Conservation (phyloP, 2,888 invertebrate species). For the Venusia cambrica region DNA sequence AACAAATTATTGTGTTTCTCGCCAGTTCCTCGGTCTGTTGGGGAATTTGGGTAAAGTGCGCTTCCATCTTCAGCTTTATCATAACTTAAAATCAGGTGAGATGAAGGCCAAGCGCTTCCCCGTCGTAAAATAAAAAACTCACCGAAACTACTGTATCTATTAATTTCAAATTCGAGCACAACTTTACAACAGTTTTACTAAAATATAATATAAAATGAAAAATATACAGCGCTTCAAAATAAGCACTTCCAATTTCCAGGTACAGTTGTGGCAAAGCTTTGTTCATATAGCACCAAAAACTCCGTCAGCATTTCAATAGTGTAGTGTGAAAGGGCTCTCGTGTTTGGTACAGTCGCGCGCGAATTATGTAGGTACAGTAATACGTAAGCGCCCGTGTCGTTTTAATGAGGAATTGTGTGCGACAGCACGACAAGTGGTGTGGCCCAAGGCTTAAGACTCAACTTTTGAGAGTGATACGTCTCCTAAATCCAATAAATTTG, state of each 20-base stretch:
- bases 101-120: too few relatives aligned
- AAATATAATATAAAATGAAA: conserved; percentile 9
- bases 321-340: conserved; percentile 12
- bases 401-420: conserved; percentile 75
- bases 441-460: conserved; percentile 30
- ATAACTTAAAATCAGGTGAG: too few relatives aligned
- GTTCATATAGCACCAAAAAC: conserved; percentile 14
- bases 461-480: too few relatives aligned
- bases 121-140: too few relatives aligned
- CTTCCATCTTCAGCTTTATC: too few relatives aligned
- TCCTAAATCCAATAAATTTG: too few relatives aligned
- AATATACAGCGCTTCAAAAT: conserved; percentile 9
- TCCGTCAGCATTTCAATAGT: conserved; percentile 17
- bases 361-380: conserved; percentile 47
- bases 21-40: too few relatives aligned
- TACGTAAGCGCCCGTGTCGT: conserved; percentile 42
- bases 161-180: conserved; percentile 2
- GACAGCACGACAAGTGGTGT: conserved; percentile 49
- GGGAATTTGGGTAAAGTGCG: too few relatives aligned
- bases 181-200: conserved; percentile 4
- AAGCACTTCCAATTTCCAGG: conserved; percentile 11
- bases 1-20: too few relatives aligned
- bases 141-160: conserved; percentile 1
- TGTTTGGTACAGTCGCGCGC: conserved; percentile 25
- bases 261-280: conserved; percentile 17